Conservation (phyloP, 1,140 invertebrate genomes). For the Harlomillsia oculata region DNA sequence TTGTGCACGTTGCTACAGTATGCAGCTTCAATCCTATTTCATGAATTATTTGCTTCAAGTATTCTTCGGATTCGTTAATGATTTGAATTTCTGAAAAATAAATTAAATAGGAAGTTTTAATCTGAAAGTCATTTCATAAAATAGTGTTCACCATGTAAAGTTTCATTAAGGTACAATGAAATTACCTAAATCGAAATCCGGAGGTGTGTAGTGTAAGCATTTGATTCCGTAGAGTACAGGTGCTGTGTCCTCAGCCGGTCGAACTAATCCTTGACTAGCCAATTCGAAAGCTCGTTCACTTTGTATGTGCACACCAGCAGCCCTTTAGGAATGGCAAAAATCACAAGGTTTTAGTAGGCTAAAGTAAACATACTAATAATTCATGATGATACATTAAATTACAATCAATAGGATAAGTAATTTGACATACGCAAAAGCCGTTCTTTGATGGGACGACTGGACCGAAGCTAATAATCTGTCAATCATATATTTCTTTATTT, state of each 20-base stretch:
- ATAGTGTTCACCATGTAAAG: not conserved
- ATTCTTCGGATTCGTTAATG: conserved; percentile 69
- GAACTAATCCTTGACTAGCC: conserved; percentile 62
- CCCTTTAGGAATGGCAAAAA: conserved; percentile 46
- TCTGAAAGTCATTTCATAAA: not conserved
- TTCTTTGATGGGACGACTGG: conserved; percentile 68
- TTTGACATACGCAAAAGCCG: conserved; percentile 74
- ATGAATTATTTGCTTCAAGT: conserved; percentile 61
- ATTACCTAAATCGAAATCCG: conserved; percentile 75
- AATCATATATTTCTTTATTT: conserved; percentile 55
- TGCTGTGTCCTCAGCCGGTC: conserved; percentile 56
- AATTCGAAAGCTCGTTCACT: conserved; percentile 82
- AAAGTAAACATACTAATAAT: too few relatives aligned
- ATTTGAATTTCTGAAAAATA: conserved; percentile 63
- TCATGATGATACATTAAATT: not conserved
- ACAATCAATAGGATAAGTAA: not conserved
- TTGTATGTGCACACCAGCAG: conserved; percentile 64
- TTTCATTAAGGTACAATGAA: not conserved
- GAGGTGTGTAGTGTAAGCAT: conserved; percentile 66
- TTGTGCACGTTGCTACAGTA: conserved; percentile 65
- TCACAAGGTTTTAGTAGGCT: not conserved
- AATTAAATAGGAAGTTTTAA: conserved; percentile 8
- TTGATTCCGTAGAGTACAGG: conserved; percentile 80
- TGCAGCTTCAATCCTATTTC: conserved; percentile 69
- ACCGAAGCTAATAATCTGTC: conserved; percentile 62